A percentile compares a stretch with the other conserved stretches of the same genome.
Conservation (phyloP, 2,113 vertebrate genomes). For the Monopterus albus region DNA sequence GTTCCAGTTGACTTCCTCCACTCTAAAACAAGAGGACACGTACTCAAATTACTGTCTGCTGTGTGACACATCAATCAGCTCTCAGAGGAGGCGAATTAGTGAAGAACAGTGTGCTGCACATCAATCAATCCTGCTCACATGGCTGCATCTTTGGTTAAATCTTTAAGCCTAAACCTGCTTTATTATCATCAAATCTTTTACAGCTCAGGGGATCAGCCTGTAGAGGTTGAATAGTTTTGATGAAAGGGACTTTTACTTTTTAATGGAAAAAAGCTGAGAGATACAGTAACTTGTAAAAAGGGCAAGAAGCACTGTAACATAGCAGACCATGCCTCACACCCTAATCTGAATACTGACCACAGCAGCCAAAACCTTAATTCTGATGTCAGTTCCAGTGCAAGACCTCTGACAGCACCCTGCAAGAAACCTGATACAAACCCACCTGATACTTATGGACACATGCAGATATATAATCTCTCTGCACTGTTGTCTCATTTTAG, state of each 20-base stretch:
- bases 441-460: no score
- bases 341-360: not conserved
- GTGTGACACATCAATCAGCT: slow-evolving; percentile 59
- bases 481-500: no score
- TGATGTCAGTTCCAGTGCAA: no score
- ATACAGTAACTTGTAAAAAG: no score
- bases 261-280: not conserved
- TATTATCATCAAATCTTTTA: not conserved
- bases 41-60: slow-evolving; percentile 63
- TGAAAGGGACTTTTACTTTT: not conserved
- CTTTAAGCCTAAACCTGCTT: slow-evolving; percentile 11
- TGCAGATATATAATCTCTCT: no score
- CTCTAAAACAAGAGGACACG: slow-evolving; percentile 82
- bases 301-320: no score
- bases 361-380: no score
- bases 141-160: slow-evolving; percentile 22
- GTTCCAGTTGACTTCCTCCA: slow-evolving; percentile 98
- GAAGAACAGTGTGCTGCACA: slow-evolving; percentile 15
- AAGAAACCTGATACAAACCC: no score
- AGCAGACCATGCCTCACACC: not conserved
- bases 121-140: slow-evolving; percentile 37
- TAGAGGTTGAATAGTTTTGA: not conserved
- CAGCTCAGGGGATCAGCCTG: not conserved
- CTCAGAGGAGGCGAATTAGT: slow-evolving; percentile 55
- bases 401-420: no score